Percentiles rank a stretch among this genome's conserved stretches.
Conservation (phyloP, 1,140 invertebrate species). For the Mycetomoellerius zeteki region DNA sequence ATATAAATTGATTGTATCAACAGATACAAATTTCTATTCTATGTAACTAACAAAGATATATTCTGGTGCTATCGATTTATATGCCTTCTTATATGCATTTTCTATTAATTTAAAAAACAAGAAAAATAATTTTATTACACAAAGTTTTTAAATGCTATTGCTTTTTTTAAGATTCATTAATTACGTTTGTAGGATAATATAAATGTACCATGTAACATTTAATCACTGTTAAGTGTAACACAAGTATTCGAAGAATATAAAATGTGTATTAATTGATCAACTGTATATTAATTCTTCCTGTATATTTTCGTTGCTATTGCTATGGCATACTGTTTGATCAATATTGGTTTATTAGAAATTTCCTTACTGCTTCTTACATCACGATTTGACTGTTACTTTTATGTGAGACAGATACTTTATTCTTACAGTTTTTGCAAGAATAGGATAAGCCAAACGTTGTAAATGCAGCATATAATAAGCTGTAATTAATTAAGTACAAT, state of each 20-base stretch:
- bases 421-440: background rate
- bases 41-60: constrained; percentile 11
- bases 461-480: background rate
- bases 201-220: constrained; percentile 45
- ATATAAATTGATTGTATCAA: constrained; percentile 9
- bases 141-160: constrained; percentile 40
- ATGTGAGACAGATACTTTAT: background rate
- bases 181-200: constrained; percentile 12
- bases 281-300: constrained; percentile 23
- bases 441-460: background rate
- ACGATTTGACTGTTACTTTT: background rate
- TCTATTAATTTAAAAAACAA: background rate
- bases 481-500: constrained; percentile 5
- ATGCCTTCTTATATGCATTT: constrained; percentile 4
- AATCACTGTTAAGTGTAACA: constrained; percentile 59
- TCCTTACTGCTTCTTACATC: too few species aligned
- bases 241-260: constrained; percentile 40
- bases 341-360: constrained; percentile 23
- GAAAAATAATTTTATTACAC: constrained; percentile 10
- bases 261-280: constrained; percentile 53
- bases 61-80: constrained; percentile 3
- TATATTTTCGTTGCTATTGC: constrained; percentile 43
- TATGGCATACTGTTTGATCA: constrained; percentile 69
- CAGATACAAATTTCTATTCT: background rate
- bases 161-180: constrained; percentile 1